Percentiles rank a stretch among this genome's conserved stretches.
Evolutionary conservation across 2,113 vertebrate genomes (phyloP).

Genomic region (Thymallus thymallus): DNA sequence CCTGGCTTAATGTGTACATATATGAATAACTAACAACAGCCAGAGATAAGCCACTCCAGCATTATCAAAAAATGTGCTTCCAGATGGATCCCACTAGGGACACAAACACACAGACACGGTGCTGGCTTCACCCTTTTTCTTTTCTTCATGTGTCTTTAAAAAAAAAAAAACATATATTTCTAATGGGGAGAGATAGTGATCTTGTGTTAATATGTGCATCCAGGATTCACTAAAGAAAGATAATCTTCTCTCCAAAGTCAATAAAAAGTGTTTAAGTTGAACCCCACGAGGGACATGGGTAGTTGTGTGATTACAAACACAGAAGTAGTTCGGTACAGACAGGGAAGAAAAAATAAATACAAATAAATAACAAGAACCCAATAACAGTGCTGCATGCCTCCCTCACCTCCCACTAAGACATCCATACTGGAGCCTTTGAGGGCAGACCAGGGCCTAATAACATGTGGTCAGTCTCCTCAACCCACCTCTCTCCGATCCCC

Average conservation of each 20-base stretch:
- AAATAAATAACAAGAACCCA: background rate
- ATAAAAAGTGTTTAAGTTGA: conserved; percentile 53
- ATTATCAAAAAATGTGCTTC: conserved; percentile 43
- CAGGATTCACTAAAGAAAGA: conserved; percentile 45
- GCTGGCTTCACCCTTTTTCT: background rate
- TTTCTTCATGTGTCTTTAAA: conserved; percentile 18
- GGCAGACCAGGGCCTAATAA: conserved; percentile 36
- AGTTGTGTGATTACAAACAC: conserved; percentile 56
- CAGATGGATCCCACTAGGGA: conserved; percentile 20
- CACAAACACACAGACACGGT: conserved; percentile 30
- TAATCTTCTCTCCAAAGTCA: conserved; percentile 60
- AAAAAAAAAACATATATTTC: conserved; percentile 26
- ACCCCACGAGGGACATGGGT: conserved; percentile 42
- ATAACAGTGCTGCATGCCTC: conserved; percentile 49
- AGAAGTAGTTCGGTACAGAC: conserved; percentile 19
- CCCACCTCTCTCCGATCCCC: conserved; percentile 14
- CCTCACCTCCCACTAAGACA: conserved; percentile 60
- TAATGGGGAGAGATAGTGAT: conserved; percentile 38
- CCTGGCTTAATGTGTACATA: conserved; percentile 14
- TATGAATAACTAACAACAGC: conserved; percentile 9
- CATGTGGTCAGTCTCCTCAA: conserved; percentile 54
- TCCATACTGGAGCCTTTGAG: conserved; percentile 23
- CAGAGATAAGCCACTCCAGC: background rate
- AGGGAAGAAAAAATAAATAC: conserved; percentile 55
- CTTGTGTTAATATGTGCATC: conserved; percentile 17